Evolutionary conservation across 2,888 invertebrate genomes (phyloP).

Genomic region (Heliconius erato): DNA sequence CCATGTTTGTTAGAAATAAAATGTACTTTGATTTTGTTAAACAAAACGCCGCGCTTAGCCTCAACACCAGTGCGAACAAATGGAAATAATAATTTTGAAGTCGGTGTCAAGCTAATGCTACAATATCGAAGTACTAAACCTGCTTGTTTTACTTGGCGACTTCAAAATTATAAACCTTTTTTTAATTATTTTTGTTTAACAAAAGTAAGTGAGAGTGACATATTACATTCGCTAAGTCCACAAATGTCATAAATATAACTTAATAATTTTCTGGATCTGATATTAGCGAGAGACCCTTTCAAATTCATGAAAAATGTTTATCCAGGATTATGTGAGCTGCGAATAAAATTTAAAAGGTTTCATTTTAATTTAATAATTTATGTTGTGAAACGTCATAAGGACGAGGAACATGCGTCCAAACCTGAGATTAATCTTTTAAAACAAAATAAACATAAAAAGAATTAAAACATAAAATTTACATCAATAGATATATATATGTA

Average conservation of each 20-base stretch:
- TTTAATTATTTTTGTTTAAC: background rate
- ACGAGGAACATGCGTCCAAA: background rate
- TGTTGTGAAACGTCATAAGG: background rate
- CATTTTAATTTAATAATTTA: conserved; percentile 2
- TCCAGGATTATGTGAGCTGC: conserved; percentile 5
- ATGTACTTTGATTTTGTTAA: too few relatives aligned
- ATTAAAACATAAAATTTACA: too few relatives aligned
- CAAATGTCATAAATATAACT: conserved; percentile 25
- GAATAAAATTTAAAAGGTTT: conserved; percentile 10
- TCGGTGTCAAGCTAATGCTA: too few relatives aligned
- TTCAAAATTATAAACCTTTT: too few relatives aligned
- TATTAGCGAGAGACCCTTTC: conserved; percentile 14
- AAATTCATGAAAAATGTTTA: conserved; percentile 20
- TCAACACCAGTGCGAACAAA: too few relatives aligned
- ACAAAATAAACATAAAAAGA: background rate
- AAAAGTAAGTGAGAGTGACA: background rate
- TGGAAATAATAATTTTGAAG: too few relatives aligned
- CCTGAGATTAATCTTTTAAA: background rate
- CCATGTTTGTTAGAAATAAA: too few relatives aligned
- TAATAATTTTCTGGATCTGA: conserved; percentile 8
- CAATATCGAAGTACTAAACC: too few relatives aligned
- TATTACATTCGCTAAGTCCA: background rate
- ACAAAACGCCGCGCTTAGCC: too few relatives aligned
- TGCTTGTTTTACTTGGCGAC: too few relatives aligned
- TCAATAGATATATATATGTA: too few relatives aligned